phyloP scores from a whole-genome alignment of 1,140 invertebrate species.

The Aplysia californica region DNA sequence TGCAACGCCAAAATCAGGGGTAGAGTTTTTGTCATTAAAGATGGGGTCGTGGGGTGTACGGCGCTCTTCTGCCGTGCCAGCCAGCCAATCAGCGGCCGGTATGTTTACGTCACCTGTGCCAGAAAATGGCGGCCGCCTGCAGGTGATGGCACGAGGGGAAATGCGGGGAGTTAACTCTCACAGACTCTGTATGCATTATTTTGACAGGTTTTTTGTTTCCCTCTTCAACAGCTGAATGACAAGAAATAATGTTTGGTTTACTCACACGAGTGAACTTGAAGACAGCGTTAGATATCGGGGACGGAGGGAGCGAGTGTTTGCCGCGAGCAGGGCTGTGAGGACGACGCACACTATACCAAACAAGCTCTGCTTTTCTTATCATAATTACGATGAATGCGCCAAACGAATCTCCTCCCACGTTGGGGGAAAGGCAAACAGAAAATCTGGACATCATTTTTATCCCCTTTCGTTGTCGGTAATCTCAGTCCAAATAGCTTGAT shows the following conservation, averaged over 20 bases:
- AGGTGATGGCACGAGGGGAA: constrained; percentile 4
- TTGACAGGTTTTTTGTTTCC: not conserved
- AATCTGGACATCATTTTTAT: no score
- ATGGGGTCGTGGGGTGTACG: not conserved
- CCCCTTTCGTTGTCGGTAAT: no score
- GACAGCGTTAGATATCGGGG: not conserved
- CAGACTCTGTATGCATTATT: constrained; percentile 7
- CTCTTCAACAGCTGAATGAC: constrained; percentile 1
- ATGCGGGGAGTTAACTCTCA: not conserved
- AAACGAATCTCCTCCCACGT: no score
- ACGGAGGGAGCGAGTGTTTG: no score
- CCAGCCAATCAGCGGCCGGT: not conserved
- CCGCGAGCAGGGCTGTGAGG: no score
- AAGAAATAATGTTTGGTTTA: constrained; percentile 1
- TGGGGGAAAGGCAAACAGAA: no score
- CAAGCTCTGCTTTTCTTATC: no score
- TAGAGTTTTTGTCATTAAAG: not conserved
- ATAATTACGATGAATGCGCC: no score
- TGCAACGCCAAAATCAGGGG: not conserved
- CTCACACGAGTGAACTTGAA: not conserved
- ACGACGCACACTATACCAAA: no score
- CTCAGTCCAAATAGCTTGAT: no score
- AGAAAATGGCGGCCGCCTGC: constrained; percentile 1
- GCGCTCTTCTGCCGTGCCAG: not conserved
- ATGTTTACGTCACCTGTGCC: constrained; percentile 9